Evolutionary conservation across 2,888 invertebrate genomes (phyloP).

Genomic region (Leucoma salicis): DNA sequence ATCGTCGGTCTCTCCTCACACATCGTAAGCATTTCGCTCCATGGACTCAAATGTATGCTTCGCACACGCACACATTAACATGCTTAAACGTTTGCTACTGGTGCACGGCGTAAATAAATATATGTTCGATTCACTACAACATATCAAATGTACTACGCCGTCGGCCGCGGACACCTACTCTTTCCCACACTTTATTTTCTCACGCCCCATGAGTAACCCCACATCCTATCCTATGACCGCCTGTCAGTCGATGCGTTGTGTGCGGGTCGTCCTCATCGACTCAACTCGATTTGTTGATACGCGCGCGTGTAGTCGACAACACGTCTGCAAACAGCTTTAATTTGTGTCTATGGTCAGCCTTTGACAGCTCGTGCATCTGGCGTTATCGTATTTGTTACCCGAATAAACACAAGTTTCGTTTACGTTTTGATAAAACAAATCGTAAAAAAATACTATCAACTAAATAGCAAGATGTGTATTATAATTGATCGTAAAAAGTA

Average conservation of each 20-base stretch:
- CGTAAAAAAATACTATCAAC: slow-evolving; percentile 11
- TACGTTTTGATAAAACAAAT: slow-evolving; percentile 37
- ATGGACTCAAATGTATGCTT: slow-evolving; percentile 62
- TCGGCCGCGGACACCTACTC: slow-evolving; percentile 84
- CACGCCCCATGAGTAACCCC: slow-evolving; percentile 90
- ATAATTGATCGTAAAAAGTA: slow-evolving; percentile 10
- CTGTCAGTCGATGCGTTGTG: slow-evolving; percentile 43
- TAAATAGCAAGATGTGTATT: slow-evolving; percentile 16
- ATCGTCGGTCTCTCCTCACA: slow-evolving; percentile 78
- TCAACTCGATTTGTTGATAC: slow-evolving; percentile 42
- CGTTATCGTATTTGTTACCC: slow-evolving; percentile 67
- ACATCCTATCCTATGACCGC: slow-evolving; percentile 87
- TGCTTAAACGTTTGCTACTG: slow-evolving; percentile 59
- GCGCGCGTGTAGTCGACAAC: slow-evolving; percentile 63
- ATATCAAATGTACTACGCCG: slow-evolving; percentile 84
- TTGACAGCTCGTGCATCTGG: slow-evolving; percentile 76
- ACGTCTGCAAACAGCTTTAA: slow-evolving; percentile 52
- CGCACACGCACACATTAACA: slow-evolving; percentile 71
- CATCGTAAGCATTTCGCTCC: slow-evolving; percentile 75
- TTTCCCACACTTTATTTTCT: slow-evolving; percentile 92
- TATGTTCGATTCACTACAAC: slow-evolving; percentile 77
- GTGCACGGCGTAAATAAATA: slow-evolving; percentile 66
- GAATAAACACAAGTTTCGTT: slow-evolving; percentile 63
- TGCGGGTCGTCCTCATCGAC: slow-evolving; percentile 48
- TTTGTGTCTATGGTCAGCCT: slow-evolving; percentile 66